These are phyloP conservation scores for Rhyacophila evoluta DNA, from an alignment of 2,888 invertebrate genomes.

Conservation along the genomic window DNA sequence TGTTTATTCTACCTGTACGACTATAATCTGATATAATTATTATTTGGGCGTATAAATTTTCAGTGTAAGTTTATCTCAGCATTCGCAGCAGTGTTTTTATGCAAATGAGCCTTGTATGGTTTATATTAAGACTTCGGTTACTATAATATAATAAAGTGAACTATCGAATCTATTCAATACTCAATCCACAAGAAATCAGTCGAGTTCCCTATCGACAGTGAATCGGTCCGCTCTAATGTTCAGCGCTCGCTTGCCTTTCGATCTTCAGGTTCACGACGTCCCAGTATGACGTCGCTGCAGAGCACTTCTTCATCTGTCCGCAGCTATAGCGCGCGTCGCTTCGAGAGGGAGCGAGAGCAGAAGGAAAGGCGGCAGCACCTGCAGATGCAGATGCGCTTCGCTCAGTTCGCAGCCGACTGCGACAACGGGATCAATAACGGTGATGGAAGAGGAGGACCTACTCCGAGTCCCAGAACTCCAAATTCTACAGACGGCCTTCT, in stretches of 20 bases:
- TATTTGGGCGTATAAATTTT: no score
- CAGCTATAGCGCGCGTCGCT: conserved; percentile 84
- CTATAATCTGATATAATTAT: no score
- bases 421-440: conserved; percentile 60
- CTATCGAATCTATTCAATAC: no score
- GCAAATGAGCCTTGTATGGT: no score
- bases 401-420: conserved; percentile 72
- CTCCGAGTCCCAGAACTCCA: conserved; percentile 84
- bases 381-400: conserved; percentile 81
- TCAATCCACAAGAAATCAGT: no score
- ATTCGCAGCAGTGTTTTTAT: no score
- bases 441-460: conserved; percentile 64
- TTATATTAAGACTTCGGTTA: no score
- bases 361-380: conserved; percentile 83
- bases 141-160: no score
- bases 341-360: conserved; percentile 85
- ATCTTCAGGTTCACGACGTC: conserved; percentile 87
- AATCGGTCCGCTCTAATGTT: conserved; percentile 41
- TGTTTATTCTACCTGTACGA: no score
- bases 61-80: no score
- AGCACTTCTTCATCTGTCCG: conserved; percentile 86
- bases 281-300: conserved; percentile 87
- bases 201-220: no score
- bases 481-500: conserved; percentile 87
- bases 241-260: neutral